phyloP scores from a whole-genome alignment of 2,888 invertebrate genomes.

The Dilophus febrilis region DNA sequence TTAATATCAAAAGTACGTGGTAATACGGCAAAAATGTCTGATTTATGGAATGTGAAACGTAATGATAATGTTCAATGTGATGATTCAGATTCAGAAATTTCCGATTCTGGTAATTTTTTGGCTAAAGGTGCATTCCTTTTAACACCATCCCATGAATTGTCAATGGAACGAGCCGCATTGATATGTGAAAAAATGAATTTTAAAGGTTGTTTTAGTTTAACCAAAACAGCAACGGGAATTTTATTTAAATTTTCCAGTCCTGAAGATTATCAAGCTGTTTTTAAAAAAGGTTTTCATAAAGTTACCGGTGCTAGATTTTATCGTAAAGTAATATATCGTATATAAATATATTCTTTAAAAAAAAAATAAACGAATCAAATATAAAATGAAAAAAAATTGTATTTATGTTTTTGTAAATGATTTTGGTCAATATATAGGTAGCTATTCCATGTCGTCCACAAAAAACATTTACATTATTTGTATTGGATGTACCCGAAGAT shows the following conservation, averaged over 20 bases:
- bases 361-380: slow-evolving; percentile 1
- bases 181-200: slow-evolving; percentile 83
- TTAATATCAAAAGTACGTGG: slow-evolving; percentile 17
- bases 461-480: slow-evolving; percentile 71
- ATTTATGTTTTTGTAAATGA: no score
- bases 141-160: slow-evolving; percentile 71
- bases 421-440: slow-evolving; percentile 36
- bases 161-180: slow-evolving; percentile 68
- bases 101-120: slow-evolving; percentile 57
- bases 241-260: slow-evolving; percentile 76
- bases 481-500: slow-evolving; percentile 68
- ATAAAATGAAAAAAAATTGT: no score
- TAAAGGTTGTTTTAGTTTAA: slow-evolving; percentile 69
- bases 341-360: neutral
- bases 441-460: slow-evolving; percentile 74
- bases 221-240: slow-evolving; percentile 76
- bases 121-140: slow-evolving; percentile 68
- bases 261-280: slow-evolving; percentile 72
- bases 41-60: slow-evolving; percentile 26
- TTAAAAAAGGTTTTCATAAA: slow-evolving; percentile 74
- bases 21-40: slow-evolving; percentile 24
- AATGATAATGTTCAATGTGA: slow-evolving; percentile 34
- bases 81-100: slow-evolving; percentile 65
- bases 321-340: slow-evolving; percentile 47
- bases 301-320: slow-evolving; percentile 73